Evolutionary conservation across 2,113 vertebrate genomes (phyloP), one percentile per base, ranked within the genome.

Genomic region (Mohoua ochrocephala): DNA sequence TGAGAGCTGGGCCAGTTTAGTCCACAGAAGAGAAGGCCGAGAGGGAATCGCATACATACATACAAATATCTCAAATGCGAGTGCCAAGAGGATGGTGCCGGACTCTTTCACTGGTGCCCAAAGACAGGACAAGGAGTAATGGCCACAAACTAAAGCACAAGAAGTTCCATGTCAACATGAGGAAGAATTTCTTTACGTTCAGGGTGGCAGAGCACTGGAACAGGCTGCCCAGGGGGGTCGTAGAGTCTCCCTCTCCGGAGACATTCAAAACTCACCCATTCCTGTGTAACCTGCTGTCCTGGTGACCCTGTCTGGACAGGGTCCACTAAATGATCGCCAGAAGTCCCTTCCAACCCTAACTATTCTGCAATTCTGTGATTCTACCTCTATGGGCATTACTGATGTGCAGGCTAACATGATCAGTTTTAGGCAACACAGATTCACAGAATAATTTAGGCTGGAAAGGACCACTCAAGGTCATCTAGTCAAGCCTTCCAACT

Each of bases 141-240:
- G 10, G 4, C 35, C 19, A 35, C 23, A 35, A 60, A 70, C 33
- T n/a, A 23, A 65, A 41, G 13, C 8, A 57, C 35, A 57, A 35
- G 13, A 24, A 20, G 3, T 49, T 65, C 42, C 23, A 56, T 0
- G 0, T 41, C 35, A 56, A 24, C 24, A 35, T 30, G 42, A 67
- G 10, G 17, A 57, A 50, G 35, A 67, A 11, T 8, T 30, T 41
- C 4, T 63, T 42, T 65, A 24, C 15, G 2, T 20, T 49, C 15
- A n/a, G 42, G 24, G 6, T 65, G 35, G 19, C 33, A 56, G 19
- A 49, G 7, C 20, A 49, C 24, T 65, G 13, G 35, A 49, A 42
- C 24, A 35, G 19, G 6, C 33, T 75, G 10, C 19, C 24, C 30
- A 42, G 35, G 4, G 11, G 19, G 2, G 9, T 28, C 4, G 3